These are phyloP conservation scores for Turnix velox DNA, from an alignment of 2,113 vertebrate species.

Conservation along the genomic window DNA sequence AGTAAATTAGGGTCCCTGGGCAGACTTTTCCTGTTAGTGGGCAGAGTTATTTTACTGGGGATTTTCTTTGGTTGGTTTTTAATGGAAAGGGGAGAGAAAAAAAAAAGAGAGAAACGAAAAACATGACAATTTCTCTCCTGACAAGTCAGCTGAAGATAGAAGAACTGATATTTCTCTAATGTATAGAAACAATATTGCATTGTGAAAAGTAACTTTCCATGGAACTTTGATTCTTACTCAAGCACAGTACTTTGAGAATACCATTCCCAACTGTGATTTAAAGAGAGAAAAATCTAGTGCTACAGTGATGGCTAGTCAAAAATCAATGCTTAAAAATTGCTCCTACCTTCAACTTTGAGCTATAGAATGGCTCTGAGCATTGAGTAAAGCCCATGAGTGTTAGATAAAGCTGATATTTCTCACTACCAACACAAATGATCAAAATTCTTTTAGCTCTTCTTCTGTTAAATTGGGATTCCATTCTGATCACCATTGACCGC, in stretches of 20 bases:
- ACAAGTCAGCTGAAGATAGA: background rate
- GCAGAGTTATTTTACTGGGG: background rate
- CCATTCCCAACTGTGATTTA: constrained; percentile 53
- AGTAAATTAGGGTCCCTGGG: background rate
- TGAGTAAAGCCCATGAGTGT: background rate
- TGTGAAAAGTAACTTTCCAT: constrained; percentile 30
- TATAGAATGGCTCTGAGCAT: background rate
- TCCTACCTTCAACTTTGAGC: constrained; percentile 18
- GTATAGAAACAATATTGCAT: background rate
- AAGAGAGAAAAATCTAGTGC: constrained; percentile 49
- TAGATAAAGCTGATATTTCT: constrained; percentile 51
- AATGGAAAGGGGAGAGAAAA: background rate
- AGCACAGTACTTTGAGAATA: constrained; percentile 9
- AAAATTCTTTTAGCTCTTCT: background rate
- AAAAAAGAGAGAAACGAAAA: background rate
- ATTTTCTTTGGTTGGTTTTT: background rate
- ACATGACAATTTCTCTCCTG: background rate
- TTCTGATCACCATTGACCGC: background rate
- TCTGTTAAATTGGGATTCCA: background rate
- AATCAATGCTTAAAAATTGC: constrained; percentile 60
- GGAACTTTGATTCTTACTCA: constrained; percentile 28
- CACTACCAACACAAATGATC: background rate
- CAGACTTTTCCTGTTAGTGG: background rate
- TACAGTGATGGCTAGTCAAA: constrained; percentile 32
- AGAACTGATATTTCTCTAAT: constrained; percentile 10